Conservation (phyloP, 2,888 invertebrate genomes). For the Pollenia amentaria region DNA sequence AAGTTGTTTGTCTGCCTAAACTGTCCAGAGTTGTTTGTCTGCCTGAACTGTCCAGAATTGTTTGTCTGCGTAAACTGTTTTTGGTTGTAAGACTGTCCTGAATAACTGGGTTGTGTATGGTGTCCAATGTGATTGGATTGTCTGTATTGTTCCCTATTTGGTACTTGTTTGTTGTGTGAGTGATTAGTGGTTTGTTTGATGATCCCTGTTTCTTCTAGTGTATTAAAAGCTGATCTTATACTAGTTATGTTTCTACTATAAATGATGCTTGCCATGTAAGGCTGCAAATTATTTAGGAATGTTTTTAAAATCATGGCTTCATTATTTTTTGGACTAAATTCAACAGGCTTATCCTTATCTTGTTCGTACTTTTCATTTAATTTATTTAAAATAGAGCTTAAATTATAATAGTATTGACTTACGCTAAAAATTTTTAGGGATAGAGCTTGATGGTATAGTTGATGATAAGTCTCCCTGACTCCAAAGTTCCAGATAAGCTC, state of each 20-base stretch:
- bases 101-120: background rate
- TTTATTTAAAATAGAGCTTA: background rate
- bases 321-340: background rate
- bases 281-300: background rate
- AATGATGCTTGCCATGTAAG: background rate
- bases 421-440: no score
- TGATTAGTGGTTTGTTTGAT: background rate
- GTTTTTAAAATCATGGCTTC: conserved; percentile 1
- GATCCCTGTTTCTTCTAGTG: background rate
- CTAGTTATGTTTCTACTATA: background rate
- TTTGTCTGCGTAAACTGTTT: background rate
- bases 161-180: no score
- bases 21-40: no score
- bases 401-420: no score
- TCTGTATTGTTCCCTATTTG: no score
- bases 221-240: background rate
- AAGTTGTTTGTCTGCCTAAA: no score
- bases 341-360: background rate
- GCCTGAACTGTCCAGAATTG: background rate
- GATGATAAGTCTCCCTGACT: no score
- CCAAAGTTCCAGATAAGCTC: no score
- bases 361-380: background rate
- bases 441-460: no score
- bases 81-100: no score
- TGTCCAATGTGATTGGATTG: no score